A percentile compares a stretch with the other conserved stretches of the same genome.
Evolutionary conservation across 2,888 invertebrate genomes (phyloP).

Genomic region (Notocelia uddmanniana): DNA sequence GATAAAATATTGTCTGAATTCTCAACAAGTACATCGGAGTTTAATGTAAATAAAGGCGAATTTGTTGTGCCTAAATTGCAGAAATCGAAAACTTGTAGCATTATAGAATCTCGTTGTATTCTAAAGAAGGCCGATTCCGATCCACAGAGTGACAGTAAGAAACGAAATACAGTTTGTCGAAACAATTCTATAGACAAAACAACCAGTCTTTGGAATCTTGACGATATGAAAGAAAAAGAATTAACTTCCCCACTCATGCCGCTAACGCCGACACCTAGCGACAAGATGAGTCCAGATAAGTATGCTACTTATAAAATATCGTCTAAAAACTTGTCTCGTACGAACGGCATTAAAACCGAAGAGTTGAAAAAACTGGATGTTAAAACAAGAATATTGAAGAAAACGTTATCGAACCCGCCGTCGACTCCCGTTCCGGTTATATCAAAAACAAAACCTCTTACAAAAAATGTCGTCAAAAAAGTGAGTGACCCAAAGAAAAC

Average conservation of each 20-base stretch:
- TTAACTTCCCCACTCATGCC: constrained; percentile 76
- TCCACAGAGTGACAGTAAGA: constrained; percentile 69
- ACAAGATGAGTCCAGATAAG: constrained; percentile 79
- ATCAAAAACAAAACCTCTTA: constrained; percentile 74
- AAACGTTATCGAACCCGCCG: constrained; percentile 83
- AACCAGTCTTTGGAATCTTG: constrained; percentile 86
- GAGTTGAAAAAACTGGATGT: constrained; percentile 83
- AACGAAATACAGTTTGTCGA: constrained; percentile 72
- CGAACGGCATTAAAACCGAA: constrained; percentile 75
- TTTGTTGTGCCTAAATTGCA: constrained; percentile 86
- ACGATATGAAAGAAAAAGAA: constrained; percentile 84
- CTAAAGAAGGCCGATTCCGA: constrained; percentile 86
- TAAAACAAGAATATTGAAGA: constrained; percentile 84
- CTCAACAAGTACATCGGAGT: constrained; percentile 65
- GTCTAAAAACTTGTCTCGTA: constrained; percentile 72
- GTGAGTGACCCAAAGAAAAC: constrained; percentile 74
- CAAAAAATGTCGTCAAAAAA: constrained; percentile 78
- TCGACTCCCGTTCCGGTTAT: constrained; percentile 81
- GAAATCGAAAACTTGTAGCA: constrained; percentile 90
- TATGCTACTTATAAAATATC: constrained; percentile 84
- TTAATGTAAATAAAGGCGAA: constrained; percentile 58
- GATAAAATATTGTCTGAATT: constrained; percentile 81
- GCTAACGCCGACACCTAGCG: constrained; percentile 65
- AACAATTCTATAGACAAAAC: constrained; percentile 84
- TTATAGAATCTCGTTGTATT: constrained; percentile 89